phyloP scores from a whole-genome alignment of 2,797 vertebrate genomes.

The Squalus acanthias region DNA sequence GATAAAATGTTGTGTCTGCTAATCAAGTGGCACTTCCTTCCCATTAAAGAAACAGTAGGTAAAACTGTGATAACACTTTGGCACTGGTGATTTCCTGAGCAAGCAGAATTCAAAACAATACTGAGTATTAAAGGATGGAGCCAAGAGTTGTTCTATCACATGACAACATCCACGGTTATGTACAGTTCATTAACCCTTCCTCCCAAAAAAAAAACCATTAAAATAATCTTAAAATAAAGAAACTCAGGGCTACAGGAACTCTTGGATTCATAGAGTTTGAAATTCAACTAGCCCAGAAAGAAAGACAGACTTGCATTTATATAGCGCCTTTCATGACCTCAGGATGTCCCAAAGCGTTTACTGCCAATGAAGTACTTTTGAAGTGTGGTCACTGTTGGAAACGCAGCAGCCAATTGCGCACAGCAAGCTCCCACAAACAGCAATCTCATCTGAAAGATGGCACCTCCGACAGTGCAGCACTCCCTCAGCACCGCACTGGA shows the following conservation, averaged over 20 bases:
- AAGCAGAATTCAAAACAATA: neutral
- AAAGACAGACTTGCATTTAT: neutral
- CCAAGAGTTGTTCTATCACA: neutral
- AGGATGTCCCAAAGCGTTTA: neutral
- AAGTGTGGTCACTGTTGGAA: neutral
- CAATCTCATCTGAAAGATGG: too few relatives aligned
- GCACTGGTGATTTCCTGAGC: neutral
- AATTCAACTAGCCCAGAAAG: neutral
- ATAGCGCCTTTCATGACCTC: neutral
- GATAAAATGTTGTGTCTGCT: neutral
- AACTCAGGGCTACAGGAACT: neutral
- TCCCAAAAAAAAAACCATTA: neutral
- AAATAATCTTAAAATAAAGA: neutral
- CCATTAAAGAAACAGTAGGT: neutral
- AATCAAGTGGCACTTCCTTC: neutral
- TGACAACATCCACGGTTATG: neutral
- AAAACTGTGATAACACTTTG: neutral
- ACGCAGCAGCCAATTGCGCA: neutral
- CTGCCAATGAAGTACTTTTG: neutral
- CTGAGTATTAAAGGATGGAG: neutral
- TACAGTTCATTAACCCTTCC: too few relatives aligned
- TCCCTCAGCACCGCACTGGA: too few relatives aligned
- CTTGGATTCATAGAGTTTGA: neutral
- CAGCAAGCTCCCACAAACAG: neutral
- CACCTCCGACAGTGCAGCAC: too few relatives aligned